These are phyloP conservation scores for Thecophora atra DNA, from an alignment of 2,888 invertebrate species.

Conservation along the genomic window DNA sequence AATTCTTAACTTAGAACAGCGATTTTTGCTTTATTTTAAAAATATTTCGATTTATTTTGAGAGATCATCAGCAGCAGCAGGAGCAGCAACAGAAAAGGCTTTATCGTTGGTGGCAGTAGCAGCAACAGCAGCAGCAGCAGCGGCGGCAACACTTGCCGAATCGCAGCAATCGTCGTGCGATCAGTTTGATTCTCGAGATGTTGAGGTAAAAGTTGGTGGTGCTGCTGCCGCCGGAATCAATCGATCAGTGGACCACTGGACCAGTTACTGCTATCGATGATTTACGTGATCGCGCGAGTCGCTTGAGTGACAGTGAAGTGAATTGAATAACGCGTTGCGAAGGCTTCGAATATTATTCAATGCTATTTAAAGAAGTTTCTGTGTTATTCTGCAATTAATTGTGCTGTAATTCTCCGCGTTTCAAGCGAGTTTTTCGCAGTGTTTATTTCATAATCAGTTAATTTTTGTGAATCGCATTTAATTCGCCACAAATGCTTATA, in stretches of 20 bases:
- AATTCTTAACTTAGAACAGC: conserved; percentile 32
- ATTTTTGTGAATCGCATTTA: too few species aligned
- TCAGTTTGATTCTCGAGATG: conserved; percentile 38
- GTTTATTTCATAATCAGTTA: too few species aligned
- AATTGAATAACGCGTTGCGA: too few species aligned
- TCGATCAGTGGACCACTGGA: too few species aligned
- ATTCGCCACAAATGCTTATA: too few species aligned
- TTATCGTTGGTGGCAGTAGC: conserved; percentile 41
- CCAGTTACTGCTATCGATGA: too few species aligned
- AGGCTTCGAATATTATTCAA: too few species aligned
- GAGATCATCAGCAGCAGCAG: conserved; percentile 47
- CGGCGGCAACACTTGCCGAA: conserved; percentile 35
- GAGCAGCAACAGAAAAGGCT: conserved; percentile 46
- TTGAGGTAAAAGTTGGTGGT: conserved; percentile 29
- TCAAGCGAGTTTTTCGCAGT: too few species aligned
- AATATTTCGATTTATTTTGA: conserved; percentile 61
- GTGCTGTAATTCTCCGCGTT: too few species aligned
- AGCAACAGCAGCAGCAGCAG: conserved; percentile 34
- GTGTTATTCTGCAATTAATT: too few species aligned
- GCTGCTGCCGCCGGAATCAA: conserved; percentile 5
- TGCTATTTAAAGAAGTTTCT: too few species aligned
- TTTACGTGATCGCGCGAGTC: background rate
- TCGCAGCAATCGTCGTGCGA: conserved; percentile 30
- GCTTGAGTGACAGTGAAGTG: too few species aligned
- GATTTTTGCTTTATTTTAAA: conserved; percentile 53